phyloP scores from a whole-genome alignment of 2,888 invertebrate genomes.

The Drosophila anceps region DNA sequence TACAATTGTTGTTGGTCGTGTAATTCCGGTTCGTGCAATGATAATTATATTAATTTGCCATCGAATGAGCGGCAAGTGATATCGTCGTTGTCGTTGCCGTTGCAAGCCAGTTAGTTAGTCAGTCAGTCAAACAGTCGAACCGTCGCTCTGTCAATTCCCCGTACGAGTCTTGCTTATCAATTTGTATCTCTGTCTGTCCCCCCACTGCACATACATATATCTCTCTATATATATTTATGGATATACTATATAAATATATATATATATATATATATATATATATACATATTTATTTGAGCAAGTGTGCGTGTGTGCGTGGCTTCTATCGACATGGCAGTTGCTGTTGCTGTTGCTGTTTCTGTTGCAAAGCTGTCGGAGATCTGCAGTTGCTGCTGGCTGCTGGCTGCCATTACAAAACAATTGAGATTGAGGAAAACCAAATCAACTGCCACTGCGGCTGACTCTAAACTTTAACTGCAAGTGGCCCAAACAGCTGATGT shows the following conservation, averaged over 20 bases:
- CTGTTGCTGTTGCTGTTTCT: conserved; percentile 19
- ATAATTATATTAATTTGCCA: conserved; percentile 82
- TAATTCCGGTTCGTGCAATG: conserved; percentile 81
- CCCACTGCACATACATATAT: too few species aligned
- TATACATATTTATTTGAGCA: background rate
- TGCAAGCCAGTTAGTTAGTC: conserved; percentile 13
- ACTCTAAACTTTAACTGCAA: conserved; percentile 37
- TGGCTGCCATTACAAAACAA: conserved; percentile 75
- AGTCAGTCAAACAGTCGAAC: conserved; percentile 11
- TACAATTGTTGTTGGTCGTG: conserved; percentile 70
- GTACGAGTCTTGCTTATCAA: conserved; percentile 66
- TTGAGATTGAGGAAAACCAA: conserved; percentile 74
- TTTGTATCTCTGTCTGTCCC: conserved; percentile 35
- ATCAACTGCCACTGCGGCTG: conserved; percentile 45
- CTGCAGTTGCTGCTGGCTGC: conserved; percentile 17
- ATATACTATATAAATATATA: background rate
- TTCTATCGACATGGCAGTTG: conserved; percentile 33
- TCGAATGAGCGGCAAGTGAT: conserved; percentile 75
- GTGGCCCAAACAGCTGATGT: conserved; percentile 78
- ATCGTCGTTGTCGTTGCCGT: conserved; percentile 50
- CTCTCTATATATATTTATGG: background rate
- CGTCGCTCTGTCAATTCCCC: conserved; percentile 37
- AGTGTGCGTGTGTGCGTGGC: conserved; percentile 10
- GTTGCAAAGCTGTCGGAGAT: conserved; percentile 17
- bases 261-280: background rate